Base-by-base conservation (phyloP, 2,888 invertebrate genomes). In the Papilio elwesi region DNA sequence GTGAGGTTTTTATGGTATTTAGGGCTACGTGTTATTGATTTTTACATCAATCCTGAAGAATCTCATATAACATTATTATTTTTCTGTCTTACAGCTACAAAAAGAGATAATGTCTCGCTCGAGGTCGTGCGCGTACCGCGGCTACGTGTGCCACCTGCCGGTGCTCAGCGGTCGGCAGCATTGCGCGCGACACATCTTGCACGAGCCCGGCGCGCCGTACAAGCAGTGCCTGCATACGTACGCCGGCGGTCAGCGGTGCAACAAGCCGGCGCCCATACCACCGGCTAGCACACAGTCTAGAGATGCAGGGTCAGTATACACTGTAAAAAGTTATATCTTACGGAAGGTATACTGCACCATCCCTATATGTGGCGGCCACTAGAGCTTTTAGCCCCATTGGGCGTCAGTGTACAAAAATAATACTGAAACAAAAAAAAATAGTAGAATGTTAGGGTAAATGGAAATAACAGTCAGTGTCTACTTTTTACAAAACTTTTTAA, bases 161-260 rank as follows among this genome's bases (percentile, higher is more conserved):
- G 95, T 96, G 62, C 85, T 98, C 0, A 95, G 96, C 10, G 96
- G 96, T 0, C 96, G 96, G 76, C 95, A 95, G 74, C 97, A 96
- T 87, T 99, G 98, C 84, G 94, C 95, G 6, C 94, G 96, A 6
- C 99, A 99, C 81, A 97, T 98, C 76, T 90, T 98, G 12, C 75
- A 96, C 79, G 98, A 99, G 86, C 95, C 96, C 8, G 94, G 91
- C 12, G 97, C 98, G 0, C 98, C 98, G 0, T 99, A 96, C 86
- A 96, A 95, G 75, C 97, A 97, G 78, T 99, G 99, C 85, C 93
- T 95, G 0, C 96, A 76, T 95, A 95, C 86, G 80, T 95, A 80
- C 36, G 95, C 94, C 68, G 97, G 95, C 75, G 96, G 96, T 0
- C 96, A 96, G 77, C 94, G 97, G 75, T 98, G 98, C 85, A 90